Evolutionary conservation across 2,797 vertebrate species (phyloP), one percentile per base, ranked within the genome.

Genomic region (Antennarius maculatus): DNA sequence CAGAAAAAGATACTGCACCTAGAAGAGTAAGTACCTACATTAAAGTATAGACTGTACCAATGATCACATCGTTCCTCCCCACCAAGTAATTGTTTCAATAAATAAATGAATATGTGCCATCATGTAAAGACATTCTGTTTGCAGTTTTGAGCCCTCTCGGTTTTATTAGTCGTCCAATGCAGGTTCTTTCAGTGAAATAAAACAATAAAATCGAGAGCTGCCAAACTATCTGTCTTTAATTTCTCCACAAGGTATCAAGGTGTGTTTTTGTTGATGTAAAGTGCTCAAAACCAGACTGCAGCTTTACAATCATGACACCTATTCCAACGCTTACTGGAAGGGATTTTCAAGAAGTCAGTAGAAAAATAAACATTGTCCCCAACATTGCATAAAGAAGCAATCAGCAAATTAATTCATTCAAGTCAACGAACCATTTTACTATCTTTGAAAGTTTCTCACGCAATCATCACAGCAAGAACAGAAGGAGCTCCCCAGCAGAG

Each of bases 301-400:
- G 71, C 77, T 80, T 86, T 75, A 82, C 84, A 55, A 59, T 71
- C 69, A 47, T 72, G 86, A 89, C 86, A 88, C 82, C 74, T 86
- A 88, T 79, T 86, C 87, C 80, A 83, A 89, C 89, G 89, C 77
- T 88, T 89, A 90, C 84, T 70, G 78, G 88, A 83, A 84, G 82
- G 91, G 87, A 79, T 86, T 86, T 23, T 89, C 83, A 87, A 88
- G 83, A 86, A 83, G 88, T 93, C 79, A 82, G 91, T 94, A 93
- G 88, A 94, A 95, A 94, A 95, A 95, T 94, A 94, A 94, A 93
- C 89, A 90, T 93, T 89, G 92, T 92, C 82, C 80, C 87, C 85
- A 91, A 91, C 92, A 88, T 94, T 94, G 92, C 93, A 94, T 94
- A 94, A 95, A 93, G 89, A 90, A 92, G 91, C 88, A 89, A 85